Base-by-base conservation (phyloP, 1,140 invertebrate genomes). In the Lepidurus arcticus region DNA sequence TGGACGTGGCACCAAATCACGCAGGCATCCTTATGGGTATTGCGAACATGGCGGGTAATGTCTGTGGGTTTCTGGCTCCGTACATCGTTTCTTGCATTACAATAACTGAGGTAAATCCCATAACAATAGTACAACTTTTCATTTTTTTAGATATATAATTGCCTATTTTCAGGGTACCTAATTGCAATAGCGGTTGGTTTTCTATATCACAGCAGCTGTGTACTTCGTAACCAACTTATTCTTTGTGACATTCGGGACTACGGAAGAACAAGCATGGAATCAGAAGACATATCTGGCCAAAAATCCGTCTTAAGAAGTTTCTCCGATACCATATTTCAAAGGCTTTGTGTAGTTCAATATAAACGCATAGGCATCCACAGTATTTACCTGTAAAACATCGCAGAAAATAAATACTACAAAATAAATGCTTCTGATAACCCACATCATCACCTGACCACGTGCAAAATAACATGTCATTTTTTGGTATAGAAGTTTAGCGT, bases 41-140 rank as follows among this genome's bases (percentile, higher is more conserved):
- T 43, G 92, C 93, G 0, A 95, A 95, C 83, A 93, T 92, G 1
- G 90, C 93, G 78, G 93, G 92, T 4, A 92, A 92, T 0, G 87
- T 94, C 2, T 91, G 92, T 73, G 93, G 92, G 10, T 93, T 95
- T 75, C 84, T 95, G 73, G 94, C 94, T n/a, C 94, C 94, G 0
- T 90, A 90, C 83, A 85, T 95, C 24, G 91, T 93, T 47, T 92
- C 92, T 21, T 44, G 47, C 76, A 86, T 90, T 7, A 86, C 95
- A 79, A n/a, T n/a, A n/a, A 93, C 92, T 65, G 88, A 89, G 74
- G 74, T 75, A 43, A 43, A 43, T 24, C 24, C 0, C 24, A 24
- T 24, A 24, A 24, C 24, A 24, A 24, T 24, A 53, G 2, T 7
- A 53, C 6, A 16, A 4, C 0, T 16, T 53, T 4, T n/a, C 13